Base-by-base conservation (phyloP, 2,888 invertebrate genomes). In the Carabus problematicus region DNA sequence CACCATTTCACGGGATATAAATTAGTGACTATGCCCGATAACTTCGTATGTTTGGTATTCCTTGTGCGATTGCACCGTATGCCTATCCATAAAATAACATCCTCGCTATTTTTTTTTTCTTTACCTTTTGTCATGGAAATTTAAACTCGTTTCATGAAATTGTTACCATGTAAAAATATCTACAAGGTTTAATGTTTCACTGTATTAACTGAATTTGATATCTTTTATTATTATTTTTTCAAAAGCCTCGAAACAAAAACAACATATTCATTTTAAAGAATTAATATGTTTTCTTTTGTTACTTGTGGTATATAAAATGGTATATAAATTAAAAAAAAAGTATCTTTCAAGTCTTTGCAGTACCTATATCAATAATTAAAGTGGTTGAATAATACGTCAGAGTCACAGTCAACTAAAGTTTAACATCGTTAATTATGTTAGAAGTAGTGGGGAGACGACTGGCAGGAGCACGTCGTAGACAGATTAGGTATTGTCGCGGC, bases 1-100 rank as follows among this genome's bases (percentile, higher is more conserved):
- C 73, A 73, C 73, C 73, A 75, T 72, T 73, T 75, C 70, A 66
- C 73, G 70, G 72, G 72, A 74, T 74, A 76, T 76, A 76, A 76
- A 76, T 75, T 75, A 75, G 74, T 68, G 60, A 49, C 54, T 55
- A 60, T 42, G 42, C 43, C 45, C 40, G 52, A 59, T 66, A 29
- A 14, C 52, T 19, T 66, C 58, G n/a, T 1, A 19, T 47, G 49
- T 40, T 67, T 67, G 40, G 58, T 67, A 67, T 67, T 67, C 66
- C 45, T 67, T 12, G 41, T 39, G 29, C 59, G 66, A 54, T 41
- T 52, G 40, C 41, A 41, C 40, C 41, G 41, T 58, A 67, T 59
- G 14, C 19, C 58, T 47, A 40, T 49, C 59, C 59, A 67, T 67
- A 67, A 67, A 67, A 59, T 67, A 67, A 59, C 66, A 67, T 67